Base-by-base conservation (phyloP, 2,113 vertebrate species). In the Epinephelus cyanopodus region DNA sequence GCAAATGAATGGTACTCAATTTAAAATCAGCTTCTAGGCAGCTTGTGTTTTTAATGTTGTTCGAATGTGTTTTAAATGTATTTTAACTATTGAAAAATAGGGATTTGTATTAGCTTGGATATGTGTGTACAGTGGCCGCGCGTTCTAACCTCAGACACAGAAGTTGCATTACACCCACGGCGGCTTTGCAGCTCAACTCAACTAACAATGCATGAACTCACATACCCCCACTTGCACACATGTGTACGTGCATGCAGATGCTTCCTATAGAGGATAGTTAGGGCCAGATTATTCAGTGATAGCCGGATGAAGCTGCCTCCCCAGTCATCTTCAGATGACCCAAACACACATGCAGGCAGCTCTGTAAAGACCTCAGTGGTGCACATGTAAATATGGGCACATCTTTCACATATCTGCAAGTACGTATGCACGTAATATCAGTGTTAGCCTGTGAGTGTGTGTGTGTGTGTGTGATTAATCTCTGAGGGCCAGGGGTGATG, bases 381-480 rank as follows among this genome's bases (percentile, higher is more conserved):
- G 39, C 64, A 29, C 9, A 50, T 9, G 27, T n/a, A 27, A 21
- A 29, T 29, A 4, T 53, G 27, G 10, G 19, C 48, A 11, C 37
- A 0, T 60, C 47, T 74, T 10, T 42, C 15, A 27, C 12, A 39
- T 29, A 25, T 82, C 39, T 56, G 56, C 0, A 2, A 62, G 48
- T 50, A 7, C 21, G 15, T 17, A 27, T 50, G 42, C n/a, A 18
- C 37, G 3, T 52, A 25, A 50, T 68, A 54, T 61, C 37, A 11
- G 67, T 0, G 54, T 81, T 58, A 19, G 62, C 3, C 47, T 68
- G 37, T 68, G 61, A 72, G 50, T 57, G 53, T 75, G 83, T 68
- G 61, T 74, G 50, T 57, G 53, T 75, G 83, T 57, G 53, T 75
- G 83, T 85, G 77, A 92, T 91, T 88, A 84, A 87, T 92, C 83